A percentile compares a stretch with the other conserved stretches of the same genome.
Evolutionary conservation across 2,797 vertebrate species (phyloP).

Genomic region (Austrolebias charrua): DNA sequence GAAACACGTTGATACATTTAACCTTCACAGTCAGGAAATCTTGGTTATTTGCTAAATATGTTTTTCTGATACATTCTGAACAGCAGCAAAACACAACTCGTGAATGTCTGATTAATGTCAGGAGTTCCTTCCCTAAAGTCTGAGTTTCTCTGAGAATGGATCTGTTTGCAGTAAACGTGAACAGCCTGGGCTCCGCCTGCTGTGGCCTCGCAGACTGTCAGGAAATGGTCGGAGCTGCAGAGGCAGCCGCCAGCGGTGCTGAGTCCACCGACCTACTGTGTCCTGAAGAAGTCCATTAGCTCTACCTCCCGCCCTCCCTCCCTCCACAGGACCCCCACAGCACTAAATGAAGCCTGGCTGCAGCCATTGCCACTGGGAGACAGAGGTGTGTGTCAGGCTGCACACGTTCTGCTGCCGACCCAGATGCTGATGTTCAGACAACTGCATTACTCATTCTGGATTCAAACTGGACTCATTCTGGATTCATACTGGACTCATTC

Average conservation of each 20-base stretch:
- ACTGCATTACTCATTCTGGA: slow-evolving; percentile 39
- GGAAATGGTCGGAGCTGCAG: slow-evolving; percentile 61
- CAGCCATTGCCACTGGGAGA: slow-evolving; percentile 60
- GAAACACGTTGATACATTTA: neutral
- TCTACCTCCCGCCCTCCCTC: slow-evolving; percentile 71
- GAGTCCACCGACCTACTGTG: slow-evolving; percentile 74
- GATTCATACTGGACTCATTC: too few relatives aligned
- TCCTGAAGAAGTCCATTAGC: slow-evolving; percentile 78
- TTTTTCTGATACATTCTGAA: neutral
- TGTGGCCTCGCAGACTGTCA: slow-evolving; percentile 62
- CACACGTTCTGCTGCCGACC: slow-evolving; percentile 50
- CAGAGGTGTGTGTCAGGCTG: slow-evolving; percentile 61
- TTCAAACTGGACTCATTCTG: too few relatives aligned
- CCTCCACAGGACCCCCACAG: slow-evolving; percentile 72
- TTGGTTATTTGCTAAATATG: too few relatives aligned
- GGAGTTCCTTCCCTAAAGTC: slow-evolving; percentile 17
- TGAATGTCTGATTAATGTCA: slow-evolving; percentile 17
- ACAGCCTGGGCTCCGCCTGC: slow-evolving; percentile 36
- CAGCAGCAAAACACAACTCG: too few relatives aligned
- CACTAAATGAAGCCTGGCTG: slow-evolving; percentile 74
- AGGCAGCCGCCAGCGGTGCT: slow-evolving; percentile 71
- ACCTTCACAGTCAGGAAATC: neutral
- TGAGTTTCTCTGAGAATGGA: slow-evolving; percentile 51
- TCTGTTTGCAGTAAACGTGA: slow-evolving; percentile 67
- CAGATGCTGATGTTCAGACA: slow-evolving; percentile 50